These are phyloP conservation scores for Apomyelois bistriatella DNA, from an alignment of 2,888 invertebrate species.

Conservation along the genomic window DNA sequence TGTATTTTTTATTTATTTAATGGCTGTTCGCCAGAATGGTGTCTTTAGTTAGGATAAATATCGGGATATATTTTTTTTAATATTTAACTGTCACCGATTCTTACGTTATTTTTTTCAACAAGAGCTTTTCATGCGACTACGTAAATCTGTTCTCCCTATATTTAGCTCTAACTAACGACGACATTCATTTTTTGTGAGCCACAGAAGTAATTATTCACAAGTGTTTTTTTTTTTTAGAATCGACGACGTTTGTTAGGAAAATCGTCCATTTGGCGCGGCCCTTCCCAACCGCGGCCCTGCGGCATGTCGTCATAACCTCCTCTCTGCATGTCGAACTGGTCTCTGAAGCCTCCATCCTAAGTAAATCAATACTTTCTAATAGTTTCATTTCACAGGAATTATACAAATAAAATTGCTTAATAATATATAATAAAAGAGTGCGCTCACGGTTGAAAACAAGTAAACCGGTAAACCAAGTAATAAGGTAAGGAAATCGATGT, in stretches of 20 bases:
- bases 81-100: no score
- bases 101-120: no score
- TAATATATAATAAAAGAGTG: not conserved
- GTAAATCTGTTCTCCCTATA: slow-evolving; percentile 14
- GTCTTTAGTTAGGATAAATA: slow-evolving; percentile 34
- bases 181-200: slow-evolving; percentile 11
- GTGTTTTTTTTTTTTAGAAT: slow-evolving; percentile 60
- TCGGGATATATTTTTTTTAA: slow-evolving; percentile 24
- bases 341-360: slow-evolving; percentile 78
- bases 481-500: no score
- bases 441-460: not conserved
- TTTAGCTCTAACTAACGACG: slow-evolving; percentile 27
- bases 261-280: slow-evolving; percentile 80
- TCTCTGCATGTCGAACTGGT: slow-evolving; percentile 74
- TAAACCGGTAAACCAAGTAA: no score
- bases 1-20: not conserved
- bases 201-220: not conserved
- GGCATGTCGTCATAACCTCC: slow-evolving; percentile 72
- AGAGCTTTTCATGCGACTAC: no score
- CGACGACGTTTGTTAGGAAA: slow-evolving; percentile 84
- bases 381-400: slow-evolving; percentile 38
- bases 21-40: slow-evolving; percentile 14
- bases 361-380: slow-evolving; percentile 74
- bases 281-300: slow-evolving; percentile 79
- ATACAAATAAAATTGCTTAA: slow-evolving; percentile 9